Percentiles rank a stretch among this genome's conserved stretches.
Evolutionary conservation across 2,797 vertebrate species (phyloP).

Genomic region (Enteromius mattozi): DNA sequence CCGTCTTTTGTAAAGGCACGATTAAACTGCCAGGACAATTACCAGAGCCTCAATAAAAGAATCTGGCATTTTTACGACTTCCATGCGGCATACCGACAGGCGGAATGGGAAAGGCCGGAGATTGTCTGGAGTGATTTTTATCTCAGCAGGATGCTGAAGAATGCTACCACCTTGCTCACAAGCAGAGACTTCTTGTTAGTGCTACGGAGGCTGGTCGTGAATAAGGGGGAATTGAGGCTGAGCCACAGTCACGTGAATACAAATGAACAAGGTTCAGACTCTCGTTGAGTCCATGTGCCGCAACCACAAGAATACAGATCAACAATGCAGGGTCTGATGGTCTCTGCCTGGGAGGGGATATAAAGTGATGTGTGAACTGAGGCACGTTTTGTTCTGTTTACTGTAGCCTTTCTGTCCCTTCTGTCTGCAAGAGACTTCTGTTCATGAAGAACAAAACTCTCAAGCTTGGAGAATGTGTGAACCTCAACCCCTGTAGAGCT

Average conservation of each 20-base stretch:
- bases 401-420: slow-evolving; percentile 26
- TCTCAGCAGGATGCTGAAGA: slow-evolving; percentile 50
- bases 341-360: slow-evolving; percentile 8
- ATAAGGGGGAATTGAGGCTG: slow-evolving; percentile 45
- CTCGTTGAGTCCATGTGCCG: slow-evolving; percentile 20
- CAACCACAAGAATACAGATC: slow-evolving; percentile 55
- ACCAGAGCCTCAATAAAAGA: slow-evolving; percentile 47
- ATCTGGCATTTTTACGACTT: slow-evolving; percentile 51
- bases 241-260: slow-evolving; percentile 57
- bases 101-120: slow-evolving; percentile 11
- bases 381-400: slow-evolving; percentile 22
- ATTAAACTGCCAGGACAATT: slow-evolving; percentile 61
- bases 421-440: slow-evolving; percentile 24
- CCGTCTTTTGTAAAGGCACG: slow-evolving; percentile 56
- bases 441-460: slow-evolving; percentile 12
- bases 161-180: slow-evolving; percentile 46
- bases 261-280: slow-evolving; percentile 57
- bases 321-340: slow-evolving; percentile 56
- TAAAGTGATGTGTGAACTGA: slow-evolving; percentile 34
- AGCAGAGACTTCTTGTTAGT: slow-evolving; percentile 54
- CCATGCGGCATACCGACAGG: slow-evolving; percentile 19
- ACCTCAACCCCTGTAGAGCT: slow-evolving; percentile 20
- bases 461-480: not conserved
- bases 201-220: slow-evolving; percentile 29
- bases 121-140: slow-evolving; percentile 55